phyloP scores from a whole-genome alignment of 2,888 invertebrate genomes.

The Trichopria drosophilae region DNA sequence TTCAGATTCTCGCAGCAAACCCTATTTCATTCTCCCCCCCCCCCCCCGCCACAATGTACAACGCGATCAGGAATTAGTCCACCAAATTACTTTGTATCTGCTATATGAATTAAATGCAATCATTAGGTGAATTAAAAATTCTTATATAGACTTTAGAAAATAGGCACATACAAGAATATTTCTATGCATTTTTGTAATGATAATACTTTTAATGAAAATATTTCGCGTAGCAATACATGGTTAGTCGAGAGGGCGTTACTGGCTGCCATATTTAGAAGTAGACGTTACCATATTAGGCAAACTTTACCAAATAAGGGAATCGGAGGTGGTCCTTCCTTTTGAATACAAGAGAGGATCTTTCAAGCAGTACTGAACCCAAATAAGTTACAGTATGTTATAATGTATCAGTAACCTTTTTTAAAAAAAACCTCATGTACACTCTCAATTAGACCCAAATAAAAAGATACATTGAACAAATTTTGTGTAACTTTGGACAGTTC shows the following conservation, averaged over 20 bases:
- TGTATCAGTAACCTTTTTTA: no score
- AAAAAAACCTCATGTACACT: no score
- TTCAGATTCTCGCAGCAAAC: no score
- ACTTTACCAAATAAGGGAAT: conserved; percentile 79
- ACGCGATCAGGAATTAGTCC: conserved; percentile 47
- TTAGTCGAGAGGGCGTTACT: conserved; percentile 53
- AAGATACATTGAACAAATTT: no score
- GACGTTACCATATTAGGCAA: conserved; percentile 80
- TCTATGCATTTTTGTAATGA: conserved; percentile 2
- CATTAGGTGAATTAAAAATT: conserved; percentile 13
- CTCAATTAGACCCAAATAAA: no score
- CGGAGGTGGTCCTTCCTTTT: conserved; percentile 75
- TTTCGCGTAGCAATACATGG: conserved; percentile 25
- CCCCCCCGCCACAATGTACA: conserved; percentile 40
- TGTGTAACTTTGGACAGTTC: no score
- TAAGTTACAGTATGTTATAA: no score
- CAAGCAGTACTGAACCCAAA: no score
- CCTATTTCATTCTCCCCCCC: no score
- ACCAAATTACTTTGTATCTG: no score
- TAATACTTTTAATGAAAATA: background rate
- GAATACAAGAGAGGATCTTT: no score
- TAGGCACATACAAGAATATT: background rate
- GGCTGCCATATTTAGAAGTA: conserved; percentile 81
- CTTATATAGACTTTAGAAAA: background rate
- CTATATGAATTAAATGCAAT: background rate